These are phyloP conservation scores for Sebastes paucispinis DNA, from an alignment of 2,797 vertebrate species.

Conservation along the genomic window DNA sequence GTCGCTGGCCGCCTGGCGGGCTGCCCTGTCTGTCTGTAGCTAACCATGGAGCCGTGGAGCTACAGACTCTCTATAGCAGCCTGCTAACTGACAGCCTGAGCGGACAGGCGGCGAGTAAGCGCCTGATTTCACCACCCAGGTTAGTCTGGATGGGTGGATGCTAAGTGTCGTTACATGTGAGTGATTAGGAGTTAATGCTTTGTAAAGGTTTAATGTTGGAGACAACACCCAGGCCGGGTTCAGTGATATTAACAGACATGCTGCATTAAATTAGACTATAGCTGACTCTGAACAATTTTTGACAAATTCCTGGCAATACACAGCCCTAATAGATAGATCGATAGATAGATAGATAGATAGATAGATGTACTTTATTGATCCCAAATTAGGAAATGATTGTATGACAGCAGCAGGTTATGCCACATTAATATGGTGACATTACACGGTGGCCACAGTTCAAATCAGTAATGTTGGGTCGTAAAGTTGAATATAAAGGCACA, in stretches of 20 bases:
- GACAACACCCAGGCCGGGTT: constrained; percentile 50
- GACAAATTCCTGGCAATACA: no score
- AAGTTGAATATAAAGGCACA: no score
- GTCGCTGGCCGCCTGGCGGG: constrained; percentile 46
- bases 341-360: no score
- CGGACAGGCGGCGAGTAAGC: constrained; percentile 46
- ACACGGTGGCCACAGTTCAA: no score
- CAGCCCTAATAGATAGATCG: no score
- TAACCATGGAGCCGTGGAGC: constrained; percentile 33
- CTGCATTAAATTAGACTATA: not conserved
- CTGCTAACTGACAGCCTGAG: constrained; percentile 68
- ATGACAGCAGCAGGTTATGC: no score
- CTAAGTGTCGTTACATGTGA: constrained; percentile 4
- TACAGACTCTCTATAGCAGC: constrained; percentile 29
- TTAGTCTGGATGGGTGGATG: constrained; percentile 43
- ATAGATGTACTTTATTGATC: no score
- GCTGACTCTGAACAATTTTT: not conserved
- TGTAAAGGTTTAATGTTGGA: constrained; percentile 20
- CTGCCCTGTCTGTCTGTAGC: constrained; percentile 54
- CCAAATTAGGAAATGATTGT: no score
- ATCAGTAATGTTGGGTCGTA: no score
- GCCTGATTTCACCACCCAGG: constrained; percentile 52
- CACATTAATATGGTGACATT: no score
- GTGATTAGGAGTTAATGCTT: not conserved
- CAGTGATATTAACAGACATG: not conserved